Evolutionary conservation across 37 sponge, comb jelly and placozoan species (phyloP).

Genomic region (Eunapius fragilis): DNA sequence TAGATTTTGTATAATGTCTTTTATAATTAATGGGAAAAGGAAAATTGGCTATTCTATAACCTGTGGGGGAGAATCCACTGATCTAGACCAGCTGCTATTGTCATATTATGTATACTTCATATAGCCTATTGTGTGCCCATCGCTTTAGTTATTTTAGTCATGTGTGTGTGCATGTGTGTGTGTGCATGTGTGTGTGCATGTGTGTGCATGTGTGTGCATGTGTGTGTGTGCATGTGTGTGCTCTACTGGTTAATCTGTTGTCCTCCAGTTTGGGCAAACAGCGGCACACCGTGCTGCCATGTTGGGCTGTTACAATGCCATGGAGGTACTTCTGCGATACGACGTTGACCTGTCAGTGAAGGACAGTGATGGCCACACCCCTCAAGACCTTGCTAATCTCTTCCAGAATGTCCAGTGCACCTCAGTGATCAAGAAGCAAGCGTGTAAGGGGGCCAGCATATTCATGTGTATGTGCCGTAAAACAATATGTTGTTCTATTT

Average conservation of each 20-base stretch:
- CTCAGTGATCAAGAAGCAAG: neutral
- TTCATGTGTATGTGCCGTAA: neutral
- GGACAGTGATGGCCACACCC: slow-evolving; percentile 24
- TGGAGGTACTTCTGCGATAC: slow-evolving; percentile 8
- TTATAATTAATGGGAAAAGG: no score
- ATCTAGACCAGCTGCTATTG: no score
- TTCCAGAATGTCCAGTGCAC: slow-evolving; percentile 15
- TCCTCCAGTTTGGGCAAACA: slow-evolving; percentile 25
- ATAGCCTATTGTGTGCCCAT: no score
- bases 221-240: slow-evolving; percentile 2
- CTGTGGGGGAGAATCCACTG: no score
- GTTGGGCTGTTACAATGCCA: slow-evolving; percentile 21
- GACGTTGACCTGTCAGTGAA: neutral
- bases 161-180: neutral
- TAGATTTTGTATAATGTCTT: no score
- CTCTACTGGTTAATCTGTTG: neutral
- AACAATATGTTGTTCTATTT: neutral
- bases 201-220: slow-evolving; percentile 8
- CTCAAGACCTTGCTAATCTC: slow-evolving; percentile 28
- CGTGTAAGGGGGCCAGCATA: neutral
- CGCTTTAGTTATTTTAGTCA: neutral
- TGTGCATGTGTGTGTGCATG: neutral
- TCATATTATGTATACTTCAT: no score
- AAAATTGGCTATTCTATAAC: no score
- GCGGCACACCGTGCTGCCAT: slow-evolving; percentile 24